Conservation (phyloP, 1,140 invertebrate species). For the Drosophila novamexicana region DNA sequence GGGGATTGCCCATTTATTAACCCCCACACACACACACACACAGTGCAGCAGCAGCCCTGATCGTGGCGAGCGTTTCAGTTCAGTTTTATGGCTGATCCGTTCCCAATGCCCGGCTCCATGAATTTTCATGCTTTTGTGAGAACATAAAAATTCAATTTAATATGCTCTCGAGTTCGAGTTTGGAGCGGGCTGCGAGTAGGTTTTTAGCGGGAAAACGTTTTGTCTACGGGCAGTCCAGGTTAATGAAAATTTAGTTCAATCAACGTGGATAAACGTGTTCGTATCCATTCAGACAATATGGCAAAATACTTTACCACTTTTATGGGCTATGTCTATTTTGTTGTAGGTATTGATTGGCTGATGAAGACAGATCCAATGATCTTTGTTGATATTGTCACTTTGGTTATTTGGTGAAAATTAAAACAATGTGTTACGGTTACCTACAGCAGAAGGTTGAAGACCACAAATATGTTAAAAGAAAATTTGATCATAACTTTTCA, state of each 20-base stretch:
- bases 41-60: not conserved
- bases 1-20: conserved; percentile 70
- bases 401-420: conserved; percentile 17
- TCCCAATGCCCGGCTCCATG: conserved; percentile 50
- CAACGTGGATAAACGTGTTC: conserved; percentile 44
- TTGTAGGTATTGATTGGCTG: conserved; percentile 40
- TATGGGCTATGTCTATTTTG: not conserved
- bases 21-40: conserved; percentile 52
- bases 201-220: conserved; percentile 66
- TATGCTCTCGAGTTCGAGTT: conserved; percentile 51
- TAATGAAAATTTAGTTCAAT: conserved; percentile 65
- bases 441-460: not conserved
- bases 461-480: not conserved
- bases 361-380: conserved; percentile 7
- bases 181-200: conserved; percentile 3
- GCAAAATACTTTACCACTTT: conserved; percentile 25
- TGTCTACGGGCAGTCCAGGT: conserved; percentile 56
- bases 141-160: conserved; percentile 83
- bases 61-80: conserved; percentile 35
- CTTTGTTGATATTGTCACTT: conserved; percentile 32
- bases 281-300: conserved; percentile 18
- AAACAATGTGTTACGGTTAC: not conserved
- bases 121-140: conserved; percentile 70
- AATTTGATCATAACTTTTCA: not conserved
- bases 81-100: conserved; percentile 58